Conservation (phyloP, 1,140 invertebrate genomes). For the Vanessa atalanta region DNA sequence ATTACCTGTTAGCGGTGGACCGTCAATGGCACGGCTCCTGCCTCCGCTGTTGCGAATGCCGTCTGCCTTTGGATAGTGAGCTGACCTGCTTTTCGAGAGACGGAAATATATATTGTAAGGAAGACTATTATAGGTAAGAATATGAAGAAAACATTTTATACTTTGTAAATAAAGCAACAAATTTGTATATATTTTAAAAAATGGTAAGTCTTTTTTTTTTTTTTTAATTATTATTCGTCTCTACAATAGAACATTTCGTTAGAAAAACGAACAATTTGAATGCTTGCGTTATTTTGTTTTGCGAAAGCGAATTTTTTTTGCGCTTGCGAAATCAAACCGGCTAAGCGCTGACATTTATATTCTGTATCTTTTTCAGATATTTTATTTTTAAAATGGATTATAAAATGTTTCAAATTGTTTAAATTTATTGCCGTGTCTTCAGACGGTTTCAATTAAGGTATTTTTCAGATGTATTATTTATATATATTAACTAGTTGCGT, state of each 20-base stretch:
- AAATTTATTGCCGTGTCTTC: too few relatives aligned
- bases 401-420: not conserved
- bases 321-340: slow-evolving; percentile 25
- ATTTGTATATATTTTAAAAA: not conserved
- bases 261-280: slow-evolving; percentile 2
- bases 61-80: slow-evolving; percentile 90
- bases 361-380: slow-evolving; percentile 6
- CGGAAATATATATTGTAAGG: slow-evolving; percentile 96
- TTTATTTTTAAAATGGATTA: not conserved
- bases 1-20: slow-evolving; percentile 93
- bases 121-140: slow-evolving; percentile 95
- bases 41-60: slow-evolving; percentile 93
- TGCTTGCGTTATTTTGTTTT: slow-evolving; percentile 29
- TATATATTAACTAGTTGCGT: too few relatives aligned
- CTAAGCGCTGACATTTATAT: slow-evolving; percentile 23
- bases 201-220: not conserved
- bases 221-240: not conserved
- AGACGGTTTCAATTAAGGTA: too few relatives aligned
- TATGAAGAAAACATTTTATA: not conserved
- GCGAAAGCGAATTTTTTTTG: slow-evolving; percentile 32
- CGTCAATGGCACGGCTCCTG: slow-evolving; percentile 94
- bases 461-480: too few relatives aligned
- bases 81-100: slow-evolving; percentile 94
- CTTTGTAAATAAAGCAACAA: not conserved
- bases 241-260: not conserved